Evolutionary conservation across 2,888 invertebrate species (phyloP).

Genomic region (Philonicus albiceps): DNA sequence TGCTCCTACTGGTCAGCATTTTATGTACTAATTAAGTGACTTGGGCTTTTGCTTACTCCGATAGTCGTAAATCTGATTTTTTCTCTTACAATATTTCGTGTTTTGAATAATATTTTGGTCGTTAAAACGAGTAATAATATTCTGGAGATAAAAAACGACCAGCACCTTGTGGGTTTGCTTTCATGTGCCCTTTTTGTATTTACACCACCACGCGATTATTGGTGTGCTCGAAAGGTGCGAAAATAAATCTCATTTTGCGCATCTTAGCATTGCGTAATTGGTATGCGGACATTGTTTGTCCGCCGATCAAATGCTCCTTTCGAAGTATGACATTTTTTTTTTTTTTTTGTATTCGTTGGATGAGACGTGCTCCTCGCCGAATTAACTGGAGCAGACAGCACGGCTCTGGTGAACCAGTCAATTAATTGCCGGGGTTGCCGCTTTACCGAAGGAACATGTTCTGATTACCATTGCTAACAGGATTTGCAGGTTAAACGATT

Average conservation of each 20-base stretch:
- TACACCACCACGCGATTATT: background rate
- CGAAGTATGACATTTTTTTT: background rate
- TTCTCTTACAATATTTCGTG: background rate
- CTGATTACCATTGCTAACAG: slow-evolving; percentile 42
- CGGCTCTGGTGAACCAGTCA: slow-evolving; percentile 42
- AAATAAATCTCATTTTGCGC: background rate
- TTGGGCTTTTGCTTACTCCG: background rate
- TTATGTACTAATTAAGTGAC: background rate
- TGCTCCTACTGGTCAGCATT: background rate
- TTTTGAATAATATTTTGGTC: background rate
- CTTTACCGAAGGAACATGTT: slow-evolving; percentile 7
- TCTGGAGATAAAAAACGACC: background rate
- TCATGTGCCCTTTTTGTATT: background rate
- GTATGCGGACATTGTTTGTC: background rate
- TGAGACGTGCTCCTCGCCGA: background rate
- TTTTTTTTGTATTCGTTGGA: background rate
- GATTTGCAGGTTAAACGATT: slow-evolving; percentile 49
- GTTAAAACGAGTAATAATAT: background rate
- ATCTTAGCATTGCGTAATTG: background rate
- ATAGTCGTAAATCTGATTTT: background rate
- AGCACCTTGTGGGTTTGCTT: background rate
- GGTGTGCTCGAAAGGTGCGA: background rate
- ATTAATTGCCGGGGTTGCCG: slow-evolving; percentile 34
- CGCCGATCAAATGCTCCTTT: background rate
- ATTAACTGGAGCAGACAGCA: slow-evolving; percentile 24